Evolutionary conservation across 1,140 invertebrate genomes (phyloP).

Genomic region (Oppia nitens): DNA sequence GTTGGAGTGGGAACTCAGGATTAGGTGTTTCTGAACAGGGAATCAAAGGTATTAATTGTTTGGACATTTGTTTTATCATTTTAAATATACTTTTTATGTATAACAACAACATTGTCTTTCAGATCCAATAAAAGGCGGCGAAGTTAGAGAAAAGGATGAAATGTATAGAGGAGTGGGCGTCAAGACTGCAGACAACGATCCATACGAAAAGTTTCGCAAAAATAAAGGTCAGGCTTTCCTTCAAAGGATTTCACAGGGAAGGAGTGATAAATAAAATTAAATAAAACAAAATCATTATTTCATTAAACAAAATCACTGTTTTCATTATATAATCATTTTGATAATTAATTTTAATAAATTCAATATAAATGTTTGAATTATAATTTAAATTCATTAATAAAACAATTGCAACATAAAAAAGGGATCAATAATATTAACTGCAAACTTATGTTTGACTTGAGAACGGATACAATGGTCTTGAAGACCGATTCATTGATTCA

Average conservation of each 20-base stretch:
- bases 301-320: too few relatives aligned
- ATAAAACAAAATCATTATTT: too few relatives aligned
- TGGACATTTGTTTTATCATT: not conserved
- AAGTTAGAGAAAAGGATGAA: slow-evolving; percentile 73
- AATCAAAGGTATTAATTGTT: slow-evolving; percentile 40
- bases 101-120: not conserved
- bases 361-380: too few relatives aligned
- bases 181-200: slow-evolving; percentile 66
- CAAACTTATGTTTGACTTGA: too few relatives aligned
- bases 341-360: too few relatives aligned
- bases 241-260: slow-evolving; percentile 69
- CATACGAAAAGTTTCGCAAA: slow-evolving; percentile 91
- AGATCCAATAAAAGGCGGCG: slow-evolving; percentile 74
- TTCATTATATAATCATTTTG: too few relatives aligned
- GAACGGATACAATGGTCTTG: too few relatives aligned
- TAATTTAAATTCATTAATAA: too few relatives aligned
- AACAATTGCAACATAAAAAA: too few relatives aligned
- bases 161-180: slow-evolving; percentile 64
- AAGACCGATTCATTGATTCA: too few relatives aligned
- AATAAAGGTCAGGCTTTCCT: slow-evolving; percentile 92
- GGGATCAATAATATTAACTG: too few relatives aligned
- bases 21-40: slow-evolving; percentile 81
- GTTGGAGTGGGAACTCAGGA: slow-evolving; percentile 61
- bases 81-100: not conserved
- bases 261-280: slow-evolving; percentile 25